A percentile compares a stretch with the other conserved stretches of the same genome.
These are phyloP conservation scores for Jaculus jaculus DNA, from an alignment of 2,113 vertebrate genomes.

Conservation along the genomic window DNA sequence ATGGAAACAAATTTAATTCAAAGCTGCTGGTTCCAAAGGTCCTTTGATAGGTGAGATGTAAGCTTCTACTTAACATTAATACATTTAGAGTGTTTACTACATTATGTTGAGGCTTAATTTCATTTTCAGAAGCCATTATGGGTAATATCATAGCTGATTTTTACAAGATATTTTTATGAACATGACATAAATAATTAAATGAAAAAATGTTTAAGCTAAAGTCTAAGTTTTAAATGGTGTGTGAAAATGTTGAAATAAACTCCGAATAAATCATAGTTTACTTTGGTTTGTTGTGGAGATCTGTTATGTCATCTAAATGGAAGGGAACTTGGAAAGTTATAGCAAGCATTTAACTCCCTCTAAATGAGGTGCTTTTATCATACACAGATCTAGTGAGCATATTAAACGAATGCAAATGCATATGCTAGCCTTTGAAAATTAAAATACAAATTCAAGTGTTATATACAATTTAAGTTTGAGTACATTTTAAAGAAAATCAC, in stretches of 20 bases:
- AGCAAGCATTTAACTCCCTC: slow-evolving; percentile 1
- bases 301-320: not conserved
- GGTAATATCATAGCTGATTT: not conserved
- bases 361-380: not conserved
- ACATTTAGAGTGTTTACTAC: not conserved
- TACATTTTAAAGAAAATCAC: slow-evolving; percentile 51
- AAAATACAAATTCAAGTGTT: slow-evolving; percentile 3
- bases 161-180: slow-evolving; percentile 36
- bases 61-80: not conserved
- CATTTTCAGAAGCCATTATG: slow-evolving; percentile 15
- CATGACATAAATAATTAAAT: slow-evolving; percentile 45
- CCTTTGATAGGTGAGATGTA: not conserved
- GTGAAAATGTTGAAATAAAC: not conserved
- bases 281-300: not conserved
- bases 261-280: not conserved
- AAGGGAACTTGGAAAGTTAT: slow-evolving; percentile 1
- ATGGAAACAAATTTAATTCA: slow-evolving; percentile 30
- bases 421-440: slow-evolving; percentile 49
- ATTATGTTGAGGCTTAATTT: slow-evolving; percentile 51
- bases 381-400: not conserved
- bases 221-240: not conserved
- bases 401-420: slow-evolving; percentile 56
- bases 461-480: not conserved
- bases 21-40: not conserved
- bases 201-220: not conserved